Evolutionary conservation across 2,888 invertebrate genomes (phyloP).

Genomic region (Cabera pusaria): DNA sequence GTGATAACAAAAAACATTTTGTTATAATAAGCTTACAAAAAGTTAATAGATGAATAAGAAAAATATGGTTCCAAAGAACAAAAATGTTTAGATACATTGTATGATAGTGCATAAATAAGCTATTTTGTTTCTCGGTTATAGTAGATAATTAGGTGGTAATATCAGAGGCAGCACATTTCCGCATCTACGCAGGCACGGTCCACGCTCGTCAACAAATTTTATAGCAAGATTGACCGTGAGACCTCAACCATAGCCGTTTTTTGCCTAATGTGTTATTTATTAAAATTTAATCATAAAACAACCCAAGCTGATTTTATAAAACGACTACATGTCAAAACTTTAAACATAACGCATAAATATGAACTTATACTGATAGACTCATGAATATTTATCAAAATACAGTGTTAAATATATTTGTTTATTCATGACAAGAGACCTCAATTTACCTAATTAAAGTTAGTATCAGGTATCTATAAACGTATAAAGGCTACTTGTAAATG

Average conservation of each 20-base stretch:
- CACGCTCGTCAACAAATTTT: conserved; percentile 69
- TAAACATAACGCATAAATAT: conserved; percentile 59
- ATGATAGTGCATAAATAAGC: conserved; percentile 46
- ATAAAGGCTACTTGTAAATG: conserved; percentile 37
- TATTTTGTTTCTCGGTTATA: conserved; percentile 49
- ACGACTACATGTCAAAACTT: conserved; percentile 58
- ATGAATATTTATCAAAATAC: conserved; percentile 59
- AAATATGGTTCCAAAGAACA: conserved; percentile 15
- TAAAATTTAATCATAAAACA: conserved; percentile 76
- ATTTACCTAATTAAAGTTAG: conserved; percentile 54
- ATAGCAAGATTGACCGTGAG: conserved; percentile 80
- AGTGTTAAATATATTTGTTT: conserved; percentile 48
- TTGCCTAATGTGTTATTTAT: conserved; percentile 79
- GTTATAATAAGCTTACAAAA: conserved; percentile 10
- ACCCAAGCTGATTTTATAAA: conserved; percentile 61
- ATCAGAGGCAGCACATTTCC: conserved; percentile 49
- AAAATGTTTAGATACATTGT: conserved; percentile 30
- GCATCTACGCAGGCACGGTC: conserved; percentile 44
- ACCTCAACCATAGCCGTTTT: conserved; percentile 73
- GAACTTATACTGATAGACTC: conserved; percentile 48
- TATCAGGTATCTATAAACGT: conserved; percentile 41
- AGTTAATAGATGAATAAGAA: conserved; percentile 24
- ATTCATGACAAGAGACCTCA: conserved; percentile 52
- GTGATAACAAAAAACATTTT: conserved; percentile 6
- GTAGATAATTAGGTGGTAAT: conserved; percentile 62